These are phyloP conservation scores for Teleogryllus oceanicus DNA, from an alignment of 2,888 invertebrate genomes.

Conservation along the genomic window DNA sequence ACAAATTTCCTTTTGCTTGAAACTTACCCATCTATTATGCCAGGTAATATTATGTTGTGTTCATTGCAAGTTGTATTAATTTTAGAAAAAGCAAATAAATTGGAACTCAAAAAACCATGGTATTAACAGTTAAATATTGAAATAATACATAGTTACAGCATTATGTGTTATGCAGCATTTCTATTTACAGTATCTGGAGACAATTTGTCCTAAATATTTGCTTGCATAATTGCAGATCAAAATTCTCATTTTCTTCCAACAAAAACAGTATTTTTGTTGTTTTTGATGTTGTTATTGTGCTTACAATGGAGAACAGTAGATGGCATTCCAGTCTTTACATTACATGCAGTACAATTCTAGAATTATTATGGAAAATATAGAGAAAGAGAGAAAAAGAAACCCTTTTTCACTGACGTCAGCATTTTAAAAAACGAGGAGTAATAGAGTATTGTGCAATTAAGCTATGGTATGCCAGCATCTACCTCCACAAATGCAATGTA, in stretches of 20 bases:
- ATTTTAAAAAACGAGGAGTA: too few relatives aligned
- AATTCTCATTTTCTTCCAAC: too few relatives aligned
- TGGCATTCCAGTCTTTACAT: not conserved
- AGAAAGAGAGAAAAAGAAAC: not conserved
- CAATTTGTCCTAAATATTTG: too few relatives aligned
- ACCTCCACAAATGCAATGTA: not conserved
- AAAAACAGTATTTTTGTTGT: too few relatives aligned
- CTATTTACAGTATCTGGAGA: too few relatives aligned
- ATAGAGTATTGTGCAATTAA: not conserved
- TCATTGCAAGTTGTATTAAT: not conserved
- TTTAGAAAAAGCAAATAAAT: not conserved
- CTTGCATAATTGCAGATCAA: too few relatives aligned
- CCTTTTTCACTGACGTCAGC: too few relatives aligned
- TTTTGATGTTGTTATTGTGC: not conserved
- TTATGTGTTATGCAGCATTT: not conserved
- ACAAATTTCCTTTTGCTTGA: not conserved
- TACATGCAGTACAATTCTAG: not conserved
- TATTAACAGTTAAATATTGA: not conserved
- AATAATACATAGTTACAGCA: not conserved
- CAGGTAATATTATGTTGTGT: not conserved
- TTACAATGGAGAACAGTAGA: not conserved
- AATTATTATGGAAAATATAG: conserved; percentile 1
- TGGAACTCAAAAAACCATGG: not conserved
- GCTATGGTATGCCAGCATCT: not conserved
- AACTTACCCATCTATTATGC: conserved; percentile 18